These are phyloP conservation scores for Zosterops japonicus DNA, from an alignment of 2,113 vertebrate species.

Conservation along the genomic window DNA sequence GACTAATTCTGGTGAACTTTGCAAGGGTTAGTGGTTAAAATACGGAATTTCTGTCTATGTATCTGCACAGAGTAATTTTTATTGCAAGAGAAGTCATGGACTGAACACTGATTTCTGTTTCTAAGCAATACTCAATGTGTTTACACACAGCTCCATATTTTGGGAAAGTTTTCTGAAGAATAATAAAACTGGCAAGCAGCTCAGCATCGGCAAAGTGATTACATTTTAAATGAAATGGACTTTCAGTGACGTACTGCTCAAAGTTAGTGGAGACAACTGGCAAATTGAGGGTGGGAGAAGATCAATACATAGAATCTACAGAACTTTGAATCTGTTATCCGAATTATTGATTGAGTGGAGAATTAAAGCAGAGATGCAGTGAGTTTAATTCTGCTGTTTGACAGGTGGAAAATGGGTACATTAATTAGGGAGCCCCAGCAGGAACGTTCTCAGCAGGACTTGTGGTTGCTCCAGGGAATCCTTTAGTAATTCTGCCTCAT, in stretches of 20 bases:
- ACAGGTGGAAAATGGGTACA: conserved; percentile 66
- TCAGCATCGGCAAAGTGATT: conserved; percentile 13
- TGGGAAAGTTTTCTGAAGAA: conserved; percentile 30
- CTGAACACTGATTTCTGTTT: neutral
- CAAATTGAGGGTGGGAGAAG: conserved; percentile 59
- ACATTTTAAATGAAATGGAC: conserved; percentile 61
- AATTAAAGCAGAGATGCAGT: conserved; percentile 63
- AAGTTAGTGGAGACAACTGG: conserved; percentile 58
- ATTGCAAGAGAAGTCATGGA: neutral
- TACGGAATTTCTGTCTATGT: neutral
- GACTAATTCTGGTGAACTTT: neutral
- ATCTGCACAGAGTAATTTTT: neutral
- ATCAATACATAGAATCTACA: conserved; percentile 63
- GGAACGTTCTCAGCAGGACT: conserved; percentile 17
- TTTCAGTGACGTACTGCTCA: conserved; percentile 40
- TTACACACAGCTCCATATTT: conserved; percentile 12
- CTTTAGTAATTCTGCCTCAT: conserved; percentile 42
- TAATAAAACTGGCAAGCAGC: conserved; percentile 37
- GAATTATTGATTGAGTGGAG: conserved; percentile 62
- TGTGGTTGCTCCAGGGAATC: conserved; percentile 59
- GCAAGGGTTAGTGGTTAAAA: neutral
- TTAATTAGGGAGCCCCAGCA: conserved; percentile 65
- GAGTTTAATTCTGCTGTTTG: conserved; percentile 66
- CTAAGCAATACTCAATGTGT: neutral
- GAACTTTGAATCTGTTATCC: conserved; percentile 57